phyloP scores from a whole-genome alignment of 2,797 vertebrate genomes.

The Macroramphosus scolopax region DNA sequence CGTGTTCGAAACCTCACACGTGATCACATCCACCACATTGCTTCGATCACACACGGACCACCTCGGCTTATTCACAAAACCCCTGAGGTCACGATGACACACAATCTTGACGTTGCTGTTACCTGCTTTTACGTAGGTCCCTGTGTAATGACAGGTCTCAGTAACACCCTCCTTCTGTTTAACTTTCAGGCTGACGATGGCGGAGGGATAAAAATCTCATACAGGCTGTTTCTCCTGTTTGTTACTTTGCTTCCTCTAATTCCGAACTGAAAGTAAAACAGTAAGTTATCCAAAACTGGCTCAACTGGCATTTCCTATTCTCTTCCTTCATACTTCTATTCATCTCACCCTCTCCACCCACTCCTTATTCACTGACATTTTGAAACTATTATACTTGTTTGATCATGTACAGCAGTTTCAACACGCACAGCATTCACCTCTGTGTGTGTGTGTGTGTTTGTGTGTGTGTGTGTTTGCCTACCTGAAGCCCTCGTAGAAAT shows the following conservation, averaged over 20 bases:
- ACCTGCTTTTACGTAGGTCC: conserved; percentile 39
- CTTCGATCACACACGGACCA: too few species aligned
- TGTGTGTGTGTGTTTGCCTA: conserved; percentile 34
- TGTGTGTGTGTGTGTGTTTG: conserved; percentile 12
- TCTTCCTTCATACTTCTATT: conserved; percentile 12
- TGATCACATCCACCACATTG: conserved; percentile 24
- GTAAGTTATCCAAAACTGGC: conserved; percentile 4
- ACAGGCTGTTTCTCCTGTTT: too few species aligned
- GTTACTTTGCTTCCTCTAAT: neutral
- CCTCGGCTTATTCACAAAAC: conserved; percentile 41
- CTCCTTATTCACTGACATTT: conserved; percentile 4
- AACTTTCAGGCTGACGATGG: conserved; percentile 29
- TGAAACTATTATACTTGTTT: conserved; percentile 42
- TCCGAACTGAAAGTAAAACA: conserved; percentile 49
- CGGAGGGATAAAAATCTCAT: too few species aligned
- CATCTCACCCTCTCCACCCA: conserved; percentile 4
- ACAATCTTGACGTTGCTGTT: too few species aligned
- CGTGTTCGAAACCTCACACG: conserved; percentile 30
- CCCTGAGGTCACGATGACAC: too few species aligned
- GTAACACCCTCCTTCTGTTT: too few species aligned
- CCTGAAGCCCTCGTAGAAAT: conserved; percentile 52
- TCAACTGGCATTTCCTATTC: conserved; percentile 15
- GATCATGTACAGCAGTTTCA: conserved; percentile 45
- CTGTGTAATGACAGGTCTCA: conserved; percentile 55
- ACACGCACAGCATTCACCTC: conserved; percentile 23